Evolutionary conservation across 2,113 vertebrate species (phyloP).

Genomic region (Ochotona curzoniae): DNA sequence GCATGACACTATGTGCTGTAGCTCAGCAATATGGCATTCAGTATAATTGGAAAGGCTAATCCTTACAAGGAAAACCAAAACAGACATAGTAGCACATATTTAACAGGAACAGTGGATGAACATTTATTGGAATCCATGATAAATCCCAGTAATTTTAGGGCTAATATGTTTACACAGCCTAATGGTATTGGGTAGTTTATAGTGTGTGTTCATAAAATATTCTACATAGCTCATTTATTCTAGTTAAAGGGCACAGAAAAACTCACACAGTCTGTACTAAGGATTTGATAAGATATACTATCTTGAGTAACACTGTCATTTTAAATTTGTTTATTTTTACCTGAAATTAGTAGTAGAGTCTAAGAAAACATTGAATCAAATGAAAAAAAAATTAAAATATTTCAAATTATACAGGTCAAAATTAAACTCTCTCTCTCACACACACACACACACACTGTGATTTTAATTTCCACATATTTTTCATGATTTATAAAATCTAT

Average conservation of each 20-base stretch:
- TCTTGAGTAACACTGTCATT: neutral
- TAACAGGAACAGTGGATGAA: conserved; percentile 70
- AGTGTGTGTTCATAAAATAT: conserved; percentile 41
- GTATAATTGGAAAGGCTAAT: conserved; percentile 94
- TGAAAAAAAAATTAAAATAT: neutral
- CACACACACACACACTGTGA: too few species aligned
- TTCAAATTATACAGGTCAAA: too few species aligned
- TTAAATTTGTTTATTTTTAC: neutral
- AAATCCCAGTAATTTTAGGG: conserved; percentile 74
- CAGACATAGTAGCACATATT: conserved; percentile 78
- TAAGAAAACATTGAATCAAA: neutral
- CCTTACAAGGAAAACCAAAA: conserved; percentile 85
- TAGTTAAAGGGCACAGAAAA: neutral
- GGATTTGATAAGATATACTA: neutral
- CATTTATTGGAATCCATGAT: conserved; percentile 73
- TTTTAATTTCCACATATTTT: neutral
- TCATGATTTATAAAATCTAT: neutral
- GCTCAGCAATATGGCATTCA: conserved; percentile 96
- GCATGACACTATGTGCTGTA: conserved; percentile 90
- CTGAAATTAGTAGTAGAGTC: neutral
- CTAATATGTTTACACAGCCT: conserved; percentile 76
- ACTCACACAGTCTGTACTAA: neutral
- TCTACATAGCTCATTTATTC: conserved; percentile 18
- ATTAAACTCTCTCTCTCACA: too few species aligned
- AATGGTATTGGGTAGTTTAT: conserved; percentile 64